Evolutionary conservation across 2,888 invertebrate species (phyloP), one percentile per base, ranked within the genome.

Genomic region (Ashinkailepas kermadecensis): DNA sequence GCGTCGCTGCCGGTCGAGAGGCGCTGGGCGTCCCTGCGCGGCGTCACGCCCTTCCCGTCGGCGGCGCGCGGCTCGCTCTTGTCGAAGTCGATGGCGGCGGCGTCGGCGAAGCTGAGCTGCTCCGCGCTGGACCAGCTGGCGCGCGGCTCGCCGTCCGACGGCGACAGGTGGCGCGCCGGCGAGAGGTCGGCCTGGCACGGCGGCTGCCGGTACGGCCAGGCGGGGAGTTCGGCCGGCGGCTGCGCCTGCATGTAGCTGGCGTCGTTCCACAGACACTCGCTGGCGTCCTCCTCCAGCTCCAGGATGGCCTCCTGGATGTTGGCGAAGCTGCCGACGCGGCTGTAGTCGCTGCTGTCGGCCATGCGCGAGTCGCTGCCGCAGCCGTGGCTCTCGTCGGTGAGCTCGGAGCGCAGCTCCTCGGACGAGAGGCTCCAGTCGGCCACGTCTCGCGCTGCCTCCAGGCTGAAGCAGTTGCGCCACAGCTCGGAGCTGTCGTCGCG

Each of bases 401-500:
- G 18, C 54, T 74, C 74, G 1, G 74, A 74, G 74, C 83, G 82
- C 82, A 92, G 89, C 87, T 93, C 92, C 86, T 93, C 93, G 84
- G 90, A 92, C 0, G 93, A 93, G 83, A 93, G 89, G 86, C 92
- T 93, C 93, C 93, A 93, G 87, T 93, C 93, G 87, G 93, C 93
- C 84, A 93, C 88, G 87, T 93, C 93, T 7, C 74, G 18, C 15
- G 54, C 8, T 0, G 74, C 39, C 21, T 74, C 74, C 6, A 74
- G 54, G 25, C 74, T 74, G 74, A 74, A 74, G 54, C 74, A 74
- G 74, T 74, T 74, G 54, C 74, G 74, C 74, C 74, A 74, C 12
- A 74, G 74, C 25, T 74, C 74, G 7, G 74, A 74, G 74, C 74
- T 54, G 74, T 74, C 74, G 54, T 74, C 74, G 12, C 74, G 39